Conservation (phyloP, 2,888 invertebrate genomes). For the Deilephila elpenor region DNA sequence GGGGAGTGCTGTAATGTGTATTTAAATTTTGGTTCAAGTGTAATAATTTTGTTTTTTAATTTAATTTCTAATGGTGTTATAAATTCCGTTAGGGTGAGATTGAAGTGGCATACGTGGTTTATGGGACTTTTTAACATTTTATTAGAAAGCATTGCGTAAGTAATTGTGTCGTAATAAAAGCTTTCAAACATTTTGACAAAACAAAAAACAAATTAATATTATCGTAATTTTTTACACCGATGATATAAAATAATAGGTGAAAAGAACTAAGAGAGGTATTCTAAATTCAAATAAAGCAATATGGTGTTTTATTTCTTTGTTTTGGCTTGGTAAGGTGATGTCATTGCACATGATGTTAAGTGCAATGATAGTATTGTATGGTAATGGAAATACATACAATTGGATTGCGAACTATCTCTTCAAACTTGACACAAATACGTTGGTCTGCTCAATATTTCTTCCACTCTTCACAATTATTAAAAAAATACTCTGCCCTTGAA, state of each 20-base stretch:
- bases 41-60: conserved; percentile 84
- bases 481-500: not conserved
- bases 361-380: not conserved
- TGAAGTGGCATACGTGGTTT: conserved; percentile 58
- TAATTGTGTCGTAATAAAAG: not conserved
- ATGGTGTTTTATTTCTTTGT: not conserved
- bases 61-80: conserved; percentile 79
- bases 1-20: conserved; percentile 81
- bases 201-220: not conserved
- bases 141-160: conserved; percentile 5
- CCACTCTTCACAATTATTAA: not conserved
- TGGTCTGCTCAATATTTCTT: too few relatives aligned
- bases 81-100: conserved; percentile 65
- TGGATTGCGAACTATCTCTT: not conserved
- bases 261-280: not conserved
- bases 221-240: not conserved
- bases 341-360: not conserved
- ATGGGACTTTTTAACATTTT: conserved; percentile 54
- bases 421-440: too few relatives aligned
- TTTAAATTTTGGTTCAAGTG: conserved; percentile 83
- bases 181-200: not conserved
- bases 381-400: not conserved
- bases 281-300: not conserved
- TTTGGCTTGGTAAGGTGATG: not conserved
- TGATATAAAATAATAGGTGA: not conserved